Conservation (phyloP, 2,113 vertebrate genomes). For the Machaerirhynchus nigripectus region DNA sequence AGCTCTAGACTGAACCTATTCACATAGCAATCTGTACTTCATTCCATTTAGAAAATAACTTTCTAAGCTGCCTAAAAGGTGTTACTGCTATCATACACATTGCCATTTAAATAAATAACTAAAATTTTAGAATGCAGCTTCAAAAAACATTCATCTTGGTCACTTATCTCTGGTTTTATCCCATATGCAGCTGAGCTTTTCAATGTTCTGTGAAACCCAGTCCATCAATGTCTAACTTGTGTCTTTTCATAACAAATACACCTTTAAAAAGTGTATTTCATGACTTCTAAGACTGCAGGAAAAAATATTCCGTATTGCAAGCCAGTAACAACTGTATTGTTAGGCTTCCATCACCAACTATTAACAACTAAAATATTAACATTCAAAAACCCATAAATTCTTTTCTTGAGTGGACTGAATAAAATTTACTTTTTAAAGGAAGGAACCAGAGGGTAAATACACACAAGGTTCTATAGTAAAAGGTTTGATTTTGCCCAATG, state of each 20-base stretch:
- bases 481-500: background rate
- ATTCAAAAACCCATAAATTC: background rate
- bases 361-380: background rate
- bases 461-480: background rate
- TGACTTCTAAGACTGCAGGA: background rate
- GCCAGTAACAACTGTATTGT: background rate
- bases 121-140: background rate
- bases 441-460: background rate
- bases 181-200: background rate
- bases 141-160: background rate
- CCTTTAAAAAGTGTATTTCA: background rate
- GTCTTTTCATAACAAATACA: background rate
- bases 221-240: background rate
- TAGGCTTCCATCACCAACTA: background rate
- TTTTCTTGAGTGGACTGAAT: background rate
- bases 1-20: background rate
- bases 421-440: background rate
- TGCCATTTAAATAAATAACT: background rate
- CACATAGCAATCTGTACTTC: background rate
- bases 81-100: background rate
- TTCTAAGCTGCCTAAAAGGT: background rate
- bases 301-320: background rate
- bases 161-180: background rate
- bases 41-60: background rate
- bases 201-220: background rate